These are phyloP conservation scores for Xylocampa areola DNA, from an alignment of 2,888 invertebrate genomes.

Conservation along the genomic window DNA sequence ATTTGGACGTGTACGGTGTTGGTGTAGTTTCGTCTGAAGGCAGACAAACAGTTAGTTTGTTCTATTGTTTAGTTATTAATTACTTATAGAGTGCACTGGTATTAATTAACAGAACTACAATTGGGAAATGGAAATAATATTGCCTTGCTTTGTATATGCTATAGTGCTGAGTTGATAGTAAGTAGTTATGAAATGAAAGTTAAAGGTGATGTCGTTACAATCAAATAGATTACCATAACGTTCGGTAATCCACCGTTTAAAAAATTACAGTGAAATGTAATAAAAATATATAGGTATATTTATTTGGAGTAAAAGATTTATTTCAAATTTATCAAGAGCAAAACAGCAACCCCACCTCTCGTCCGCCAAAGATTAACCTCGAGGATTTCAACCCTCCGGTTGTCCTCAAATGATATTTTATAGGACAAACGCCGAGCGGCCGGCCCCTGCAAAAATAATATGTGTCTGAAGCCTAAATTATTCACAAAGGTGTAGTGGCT, in stretches of 20 bases:
- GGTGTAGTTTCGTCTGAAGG: constrained; percentile 30
- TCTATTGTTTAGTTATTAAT: constrained; percentile 58
- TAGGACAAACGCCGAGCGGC: constrained; percentile 73
- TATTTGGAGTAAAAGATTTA: constrained; percentile 15
- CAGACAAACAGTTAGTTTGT: constrained; percentile 58
- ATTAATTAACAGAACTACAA: constrained; percentile 22
- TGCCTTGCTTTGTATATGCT: background rate
- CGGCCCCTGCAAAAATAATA: constrained; percentile 85
- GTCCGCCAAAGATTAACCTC: constrained; percentile 55
- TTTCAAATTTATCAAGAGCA: constrained; percentile 31
- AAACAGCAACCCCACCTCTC: constrained; percentile 46
- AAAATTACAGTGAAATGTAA: too few relatives aligned
- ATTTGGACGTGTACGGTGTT: constrained; percentile 61
- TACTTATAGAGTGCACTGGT: constrained; percentile 51
- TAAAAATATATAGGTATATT: too few relatives aligned
- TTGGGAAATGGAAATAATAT: constrained; percentile 11
- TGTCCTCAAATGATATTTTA: constrained; percentile 78
- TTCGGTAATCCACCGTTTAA: too few relatives aligned
- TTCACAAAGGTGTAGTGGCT: constrained; percentile 85
- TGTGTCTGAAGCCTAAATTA: constrained; percentile 82
- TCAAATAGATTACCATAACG: too few relatives aligned
- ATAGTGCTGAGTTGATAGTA: too few relatives aligned
- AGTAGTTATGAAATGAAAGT: too few relatives aligned
- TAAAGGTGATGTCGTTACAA: too few relatives aligned
- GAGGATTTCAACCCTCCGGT: constrained; percentile 65